phyloP scores from a whole-genome alignment of 2,113 vertebrate genomes.

The Empidonax traillii region DNA sequence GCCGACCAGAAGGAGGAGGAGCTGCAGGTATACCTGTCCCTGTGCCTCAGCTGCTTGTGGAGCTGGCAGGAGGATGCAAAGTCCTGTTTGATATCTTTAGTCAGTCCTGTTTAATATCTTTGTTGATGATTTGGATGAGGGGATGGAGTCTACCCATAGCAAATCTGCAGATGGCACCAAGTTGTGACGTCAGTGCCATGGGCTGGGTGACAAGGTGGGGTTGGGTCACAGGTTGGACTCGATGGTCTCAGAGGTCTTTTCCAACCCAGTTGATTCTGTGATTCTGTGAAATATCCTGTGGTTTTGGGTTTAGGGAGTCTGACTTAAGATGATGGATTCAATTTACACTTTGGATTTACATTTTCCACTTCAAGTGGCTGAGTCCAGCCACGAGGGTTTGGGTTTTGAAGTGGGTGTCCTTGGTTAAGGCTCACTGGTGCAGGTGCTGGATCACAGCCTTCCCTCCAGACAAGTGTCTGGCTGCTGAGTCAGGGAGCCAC shows the following conservation, averaged over 20 bases:
- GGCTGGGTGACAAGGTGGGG: too few relatives aligned
- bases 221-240: too few relatives aligned
- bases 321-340: neutral
- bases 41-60: fast-evolving
- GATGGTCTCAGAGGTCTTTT: too few relatives aligned
- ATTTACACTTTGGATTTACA: neutral
- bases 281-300: neutral
- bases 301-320: neutral
- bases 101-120: too few relatives aligned
- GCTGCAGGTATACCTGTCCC: slow-evolving; percentile 84
- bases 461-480: neutral
- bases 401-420: neutral
- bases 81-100: too few relatives aligned
- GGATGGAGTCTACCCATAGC: too few relatives aligned
- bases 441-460: neutral
- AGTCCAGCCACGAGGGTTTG: neutral
- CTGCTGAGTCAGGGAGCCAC: neutral
- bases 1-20: slow-evolving; percentile 98
- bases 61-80: neutral
- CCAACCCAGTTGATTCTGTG: too few relatives aligned
- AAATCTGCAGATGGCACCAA: too few relatives aligned
- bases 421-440: neutral
- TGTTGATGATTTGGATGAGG: too few relatives aligned
- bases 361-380: neutral
- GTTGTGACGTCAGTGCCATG: too few relatives aligned